Evolutionary conservation across 2,113 vertebrate species (phyloP), one percentile per base, ranked within the genome.

Genomic region (Trichechus manatus): DNA sequence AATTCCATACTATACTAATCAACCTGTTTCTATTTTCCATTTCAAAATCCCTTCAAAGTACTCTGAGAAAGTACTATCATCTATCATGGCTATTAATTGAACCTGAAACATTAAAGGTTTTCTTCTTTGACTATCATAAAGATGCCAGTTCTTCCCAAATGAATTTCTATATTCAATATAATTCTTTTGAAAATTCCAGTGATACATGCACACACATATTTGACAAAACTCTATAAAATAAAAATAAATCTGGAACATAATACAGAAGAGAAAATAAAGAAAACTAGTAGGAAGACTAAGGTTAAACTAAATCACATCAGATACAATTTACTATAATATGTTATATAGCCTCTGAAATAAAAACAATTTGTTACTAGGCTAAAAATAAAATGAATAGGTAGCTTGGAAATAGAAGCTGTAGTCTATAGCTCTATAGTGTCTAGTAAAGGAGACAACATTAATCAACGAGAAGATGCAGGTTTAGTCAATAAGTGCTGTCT

Each of bases 191-290:
- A 96, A 92, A 81, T 78, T 85, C 70, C 31, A 81, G 22, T 50
- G 9, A 56, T 17, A 56, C 53, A 56, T 11, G 13, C 53, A 56
- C 6, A 80, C 17, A 72, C 29, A 63, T 61, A 66, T 42, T 33
- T 2, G 6, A 29, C 44, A 78, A 94, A 96, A 47, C 4, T 80
- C 8, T 87, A 19, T 86, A 84, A 93, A 92, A 83, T 80, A 83
- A 84, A 93, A 93, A 83, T 75, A 87, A 93, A 79, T 42, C 14
- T n/a, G 19, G 9, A 95, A 91, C 47, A 25, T 88, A 82, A 97
- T 23, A 86, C 10, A 78, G 29, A 56, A 47, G 6, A 88, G 15
- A 91, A 86, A 94, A 79, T 42, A 89, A 82, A 75, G 22, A 93
- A 92, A 94, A 87, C 19, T 29, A 47, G 44, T n/a, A 39, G 3